These are phyloP conservation scores for Lasioglossum pauxillum DNA, from an alignment of 2,888 invertebrate genomes.

Conservation along the genomic window DNA sequence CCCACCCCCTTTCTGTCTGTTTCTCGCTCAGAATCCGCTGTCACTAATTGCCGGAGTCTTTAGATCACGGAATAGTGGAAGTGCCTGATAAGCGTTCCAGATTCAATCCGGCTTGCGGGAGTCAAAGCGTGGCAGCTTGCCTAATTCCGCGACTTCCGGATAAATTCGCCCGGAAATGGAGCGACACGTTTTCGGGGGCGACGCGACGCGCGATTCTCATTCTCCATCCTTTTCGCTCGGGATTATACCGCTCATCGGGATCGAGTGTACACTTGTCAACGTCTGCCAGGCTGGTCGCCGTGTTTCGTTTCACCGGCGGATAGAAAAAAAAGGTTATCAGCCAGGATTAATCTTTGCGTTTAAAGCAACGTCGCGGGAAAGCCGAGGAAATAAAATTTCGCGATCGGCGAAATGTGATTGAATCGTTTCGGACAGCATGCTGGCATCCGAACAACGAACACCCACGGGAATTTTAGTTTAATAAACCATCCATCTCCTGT, in stretches of 20 bases:
- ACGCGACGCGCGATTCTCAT: neutral
- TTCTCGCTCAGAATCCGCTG: constrained; percentile 27
- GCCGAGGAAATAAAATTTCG: neutral
- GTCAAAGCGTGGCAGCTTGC: constrained; percentile 33
- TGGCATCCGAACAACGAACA: neutral
- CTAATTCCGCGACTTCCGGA: constrained; percentile 18
- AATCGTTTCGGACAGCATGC: neutral
- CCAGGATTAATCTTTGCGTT: neutral
- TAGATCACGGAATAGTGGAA: constrained; percentile 53
- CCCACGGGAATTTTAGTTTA: neutral
- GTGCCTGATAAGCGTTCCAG: constrained; percentile 47
- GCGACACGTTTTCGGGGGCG: neutral
- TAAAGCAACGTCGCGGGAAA: neutral
- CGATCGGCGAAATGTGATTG: neutral
- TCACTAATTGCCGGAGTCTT: constrained; percentile 62
- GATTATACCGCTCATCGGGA: neutral
- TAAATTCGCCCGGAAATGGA: constrained; percentile 27
- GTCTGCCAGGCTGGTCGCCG: neutral
- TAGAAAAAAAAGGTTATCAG: neutral
- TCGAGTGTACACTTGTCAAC: neutral
- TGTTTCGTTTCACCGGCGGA: neutral
- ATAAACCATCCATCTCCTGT: neutral
- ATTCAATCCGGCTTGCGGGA: constrained; percentile 42
- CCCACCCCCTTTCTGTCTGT: neutral
- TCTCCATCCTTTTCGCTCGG: neutral